Base-by-base conservation (phyloP, 2,113 vertebrate species). In the Burhinus oedicnemus region DNA sequence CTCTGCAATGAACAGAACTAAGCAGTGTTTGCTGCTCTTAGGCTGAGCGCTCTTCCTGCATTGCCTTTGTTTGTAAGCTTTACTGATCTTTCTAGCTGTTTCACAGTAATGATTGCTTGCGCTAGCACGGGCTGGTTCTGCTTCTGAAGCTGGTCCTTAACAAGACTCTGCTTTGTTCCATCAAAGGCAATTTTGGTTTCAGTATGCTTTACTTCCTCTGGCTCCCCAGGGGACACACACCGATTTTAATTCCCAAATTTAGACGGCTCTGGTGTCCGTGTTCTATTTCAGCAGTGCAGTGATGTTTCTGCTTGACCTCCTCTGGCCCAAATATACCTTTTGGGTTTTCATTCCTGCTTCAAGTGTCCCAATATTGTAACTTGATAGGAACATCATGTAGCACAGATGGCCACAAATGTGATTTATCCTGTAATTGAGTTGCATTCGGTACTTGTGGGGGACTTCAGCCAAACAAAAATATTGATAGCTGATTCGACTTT, bases 181-280 rank as follows among this genome's bases (percentile, higher is more conserved):
- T 29, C 18, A 54, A 83, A 65, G 44, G 25, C 68, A 66, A 0
- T 49, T 52, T 42, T 91, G 64, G 4, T 69, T 47, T 42, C 47
- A 16, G 44, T 20, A 14, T 8, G 9, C 13, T 83, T 44, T 23
- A 4, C 21, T 64, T 13, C 51, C n/a, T 38, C 66, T 77, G 34
- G 23, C 34, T 80, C 44, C 47, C 13, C 12, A n/a, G 47, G 40
- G 64, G 42, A 25, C 12, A 22, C 12, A 11, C 21, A 6, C 27
- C 45, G 79, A 0, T 8, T 70, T 74, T 54, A 52, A 23, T 36
- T 87, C 30, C 45, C 44, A 55, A 29, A 45, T 80, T 77, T 32
- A 75, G 58, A 6, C n/a, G 26, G 4, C 38, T 66, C 11, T 3
- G 26, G 17, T 89, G 40, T 61, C 40, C 0, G 0, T 68, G 72